Percentiles rank a stretch among this genome's conserved stretches.
These are phyloP conservation scores for Apantesis nais DNA, from an alignment of 2,888 invertebrate species.

Conservation along the genomic window DNA sequence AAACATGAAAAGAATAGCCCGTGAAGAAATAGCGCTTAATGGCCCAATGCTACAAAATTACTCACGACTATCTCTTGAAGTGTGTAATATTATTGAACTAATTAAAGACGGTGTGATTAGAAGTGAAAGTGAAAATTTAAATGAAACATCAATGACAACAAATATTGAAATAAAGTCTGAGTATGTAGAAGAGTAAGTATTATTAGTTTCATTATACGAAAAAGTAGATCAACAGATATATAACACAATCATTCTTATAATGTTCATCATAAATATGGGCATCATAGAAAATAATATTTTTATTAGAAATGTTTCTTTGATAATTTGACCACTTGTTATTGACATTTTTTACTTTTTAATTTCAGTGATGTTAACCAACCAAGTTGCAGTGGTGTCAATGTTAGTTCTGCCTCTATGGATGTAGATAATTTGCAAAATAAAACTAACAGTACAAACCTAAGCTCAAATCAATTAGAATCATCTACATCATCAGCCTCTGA, in stretches of 20 bases:
- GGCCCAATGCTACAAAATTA: conserved; percentile 66
- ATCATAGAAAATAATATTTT: background rate
- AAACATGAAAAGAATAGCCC: conserved; percentile 81
- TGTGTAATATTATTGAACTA: conserved; percentile 72
- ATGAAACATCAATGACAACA: conserved; percentile 63
- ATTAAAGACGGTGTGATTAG: conserved; percentile 68
- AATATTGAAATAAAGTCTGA: conserved; percentile 79
- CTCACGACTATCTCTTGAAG: conserved; percentile 71
- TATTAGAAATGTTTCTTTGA: conserved; percentile 5
- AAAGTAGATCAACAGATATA: background rate
- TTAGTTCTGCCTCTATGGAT: conserved; percentile 38
- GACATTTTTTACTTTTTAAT: conserved; percentile 23
- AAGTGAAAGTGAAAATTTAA: conserved; percentile 59
- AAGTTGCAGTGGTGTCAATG: conserved; percentile 54
- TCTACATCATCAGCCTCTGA: conserved; percentile 62
- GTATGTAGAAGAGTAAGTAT: conserved; percentile 76
- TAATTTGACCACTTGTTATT: conserved; percentile 10
- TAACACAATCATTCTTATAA: background rate
- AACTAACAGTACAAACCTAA: conserved; percentile 28
- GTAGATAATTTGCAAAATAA: conserved; percentile 45
- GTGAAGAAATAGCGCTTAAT: conserved; percentile 71
- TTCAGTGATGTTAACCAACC: conserved; percentile 61
- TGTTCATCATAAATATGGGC: background rate
- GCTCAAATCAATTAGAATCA: conserved; percentile 47
- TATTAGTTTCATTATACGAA: background rate